Evolutionary conservation across 30 jellyfish, hydroid and myxozoan genomes (phyloP), one percentile per base, ranked within the genome.

Genomic region (Chironex yamaguchii): DNA sequence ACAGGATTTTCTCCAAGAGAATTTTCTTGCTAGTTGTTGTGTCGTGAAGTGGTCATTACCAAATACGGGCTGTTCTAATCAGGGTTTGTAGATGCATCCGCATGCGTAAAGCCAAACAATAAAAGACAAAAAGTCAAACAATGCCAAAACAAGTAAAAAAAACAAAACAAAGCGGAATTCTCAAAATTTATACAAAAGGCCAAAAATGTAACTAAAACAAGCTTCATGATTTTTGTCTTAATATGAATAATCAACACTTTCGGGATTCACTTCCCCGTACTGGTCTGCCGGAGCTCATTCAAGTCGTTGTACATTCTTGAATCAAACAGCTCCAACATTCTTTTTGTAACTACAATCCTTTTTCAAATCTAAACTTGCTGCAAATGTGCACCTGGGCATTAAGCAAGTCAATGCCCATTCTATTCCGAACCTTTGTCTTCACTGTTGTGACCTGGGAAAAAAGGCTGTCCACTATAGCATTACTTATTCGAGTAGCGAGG

Each of bases 391-490:
- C 80, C 23, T 50, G 50, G 35, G 96, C 89, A 36, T 62, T 69
- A n/a, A 87, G 75, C 81, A 87, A 13, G n/a, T 42, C 52, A 2
- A 73, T 20, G 33, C 81, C 34, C 71, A 75, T 74, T 53, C 71
- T 62, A 52, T 87, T 87, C 49, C 92, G 28, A n/a, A 67, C 74
- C 36, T 87, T 87, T 23, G 96, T 87, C 49, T 87, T 87, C 20
- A 65, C 84, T 24, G 58, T 51, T 34, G 92, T 74, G 23, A 78
- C 92, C 22, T 29, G 81, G 17, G 96, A 87, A 81, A 77, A 63
- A 17, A 87, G 65, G 31, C 96, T 26, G 49, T 76, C 96, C 12
- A 87, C 96, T 6, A 87, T 88, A 23, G 92, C 96, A 77, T 87
- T 87, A 63, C 96, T 87, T 28, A 76, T 73, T 2, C 88, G 96